These are phyloP conservation scores for Rhopilema esculentum DNA, from an alignment of 30 jellyfish, hydroid and myxozoan species.

Conservation along the genomic window DNA sequence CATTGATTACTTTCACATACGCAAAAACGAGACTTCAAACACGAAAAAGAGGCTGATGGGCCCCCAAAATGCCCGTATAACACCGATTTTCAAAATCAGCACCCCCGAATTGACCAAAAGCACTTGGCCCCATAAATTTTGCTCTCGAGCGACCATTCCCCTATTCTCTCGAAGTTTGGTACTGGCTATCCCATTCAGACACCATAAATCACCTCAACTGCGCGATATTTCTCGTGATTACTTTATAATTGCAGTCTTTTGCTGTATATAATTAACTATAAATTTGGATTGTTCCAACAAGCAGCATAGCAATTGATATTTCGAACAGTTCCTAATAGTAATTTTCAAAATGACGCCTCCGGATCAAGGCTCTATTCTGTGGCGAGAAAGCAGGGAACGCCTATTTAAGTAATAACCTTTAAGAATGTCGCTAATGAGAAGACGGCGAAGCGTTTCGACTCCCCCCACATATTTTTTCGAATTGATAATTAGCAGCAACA, in stretches of 20 bases:
- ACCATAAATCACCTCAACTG: slow-evolving; percentile 7
- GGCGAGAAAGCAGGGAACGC: too few species aligned
- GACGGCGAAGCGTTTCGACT: background rate
- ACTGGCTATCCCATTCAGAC: background rate
- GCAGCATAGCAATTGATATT: background rate
- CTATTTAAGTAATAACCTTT: background rate
- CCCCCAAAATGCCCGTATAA: too few species aligned
- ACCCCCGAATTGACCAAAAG: too few species aligned
- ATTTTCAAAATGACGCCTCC: background rate
- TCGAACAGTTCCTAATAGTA: background rate
- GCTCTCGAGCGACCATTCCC: too few species aligned
- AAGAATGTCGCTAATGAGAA: background rate
- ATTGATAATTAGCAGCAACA: background rate
- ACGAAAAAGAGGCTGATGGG: too few species aligned
- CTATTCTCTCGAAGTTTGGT: background rate
- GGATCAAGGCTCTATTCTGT: background rate
- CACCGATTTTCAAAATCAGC: too few species aligned
- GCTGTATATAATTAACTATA: background rate
- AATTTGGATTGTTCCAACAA: background rate
- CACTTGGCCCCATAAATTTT: too few species aligned
- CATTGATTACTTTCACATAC: too few species aligned
- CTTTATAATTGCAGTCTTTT: background rate
- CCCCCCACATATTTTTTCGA: too few species aligned
- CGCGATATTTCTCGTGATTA: background rate
- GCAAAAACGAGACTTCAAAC: too few species aligned